These are phyloP conservation scores for Lonchura striata DNA, from an alignment of 2,113 vertebrate genomes.

Conservation along the genomic window DNA sequence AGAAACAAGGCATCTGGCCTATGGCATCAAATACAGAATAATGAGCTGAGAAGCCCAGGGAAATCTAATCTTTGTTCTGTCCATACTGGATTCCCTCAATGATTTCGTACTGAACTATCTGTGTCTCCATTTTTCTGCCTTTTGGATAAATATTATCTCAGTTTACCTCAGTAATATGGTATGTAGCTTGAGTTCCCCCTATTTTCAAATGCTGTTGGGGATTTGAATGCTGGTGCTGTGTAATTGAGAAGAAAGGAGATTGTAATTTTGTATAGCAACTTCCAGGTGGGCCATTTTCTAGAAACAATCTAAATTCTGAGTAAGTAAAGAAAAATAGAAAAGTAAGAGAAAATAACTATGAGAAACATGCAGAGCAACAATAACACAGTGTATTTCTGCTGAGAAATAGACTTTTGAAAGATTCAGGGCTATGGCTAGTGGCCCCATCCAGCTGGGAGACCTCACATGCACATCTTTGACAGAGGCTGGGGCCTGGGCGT, in stretches of 20 bases:
- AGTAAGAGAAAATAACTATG: not conserved
- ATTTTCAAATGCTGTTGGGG: not conserved
- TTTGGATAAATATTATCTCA: not conserved
- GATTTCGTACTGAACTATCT: not conserved
- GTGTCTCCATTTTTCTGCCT: not conserved
- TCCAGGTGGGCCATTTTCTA: not conserved
- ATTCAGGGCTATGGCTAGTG: not conserved
- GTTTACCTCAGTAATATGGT: not conserved
- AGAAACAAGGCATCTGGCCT: not conserved
- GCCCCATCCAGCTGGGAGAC: rapidly evolving
- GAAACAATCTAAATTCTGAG: not conserved
- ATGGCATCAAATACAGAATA: not conserved
- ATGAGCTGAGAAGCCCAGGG: not conserved
- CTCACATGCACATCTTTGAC: not conserved
- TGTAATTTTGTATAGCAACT: not conserved
- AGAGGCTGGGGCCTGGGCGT: not conserved
- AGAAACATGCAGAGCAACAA: not conserved
- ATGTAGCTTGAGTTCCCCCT: not conserved
- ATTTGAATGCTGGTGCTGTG: not conserved
- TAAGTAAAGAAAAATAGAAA: not conserved
- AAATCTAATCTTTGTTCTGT: not conserved
- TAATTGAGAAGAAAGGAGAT: not conserved
- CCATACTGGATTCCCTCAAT: not conserved
- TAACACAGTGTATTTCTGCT: not conserved
- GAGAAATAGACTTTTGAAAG: not conserved